Conservation (phyloP, 2,888 invertebrate species). For the Malachius bipustulatus region DNA sequence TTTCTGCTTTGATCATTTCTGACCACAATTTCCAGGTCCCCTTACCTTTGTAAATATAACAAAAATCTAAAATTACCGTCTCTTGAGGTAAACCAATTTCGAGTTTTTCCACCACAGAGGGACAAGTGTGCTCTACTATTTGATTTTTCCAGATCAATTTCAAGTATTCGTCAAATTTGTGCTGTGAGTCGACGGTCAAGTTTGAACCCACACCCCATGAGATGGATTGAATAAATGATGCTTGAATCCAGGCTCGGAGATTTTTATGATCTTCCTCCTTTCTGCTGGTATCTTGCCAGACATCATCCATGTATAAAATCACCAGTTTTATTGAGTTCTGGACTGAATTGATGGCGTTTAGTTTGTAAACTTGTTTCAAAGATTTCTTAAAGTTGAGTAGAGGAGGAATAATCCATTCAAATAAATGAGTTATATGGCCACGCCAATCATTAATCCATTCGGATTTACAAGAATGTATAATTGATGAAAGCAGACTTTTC, state of each 20-base stretch:
- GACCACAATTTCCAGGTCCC: constrained; percentile 49
- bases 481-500: constrained; percentile 41
- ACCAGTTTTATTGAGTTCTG: constrained; percentile 31
- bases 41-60: constrained; percentile 45
- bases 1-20: constrained; percentile 41
- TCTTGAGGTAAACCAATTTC: constrained; percentile 47
- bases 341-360: constrained; percentile 32
- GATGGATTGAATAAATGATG: constrained; percentile 42
- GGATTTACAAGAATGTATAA: constrained; percentile 29
- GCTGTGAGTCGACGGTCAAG: constrained; percentile 36
- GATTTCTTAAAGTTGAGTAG: constrained; percentile 42
- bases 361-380: constrained; percentile 33
- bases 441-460: constrained; percentile 22
- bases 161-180: constrained; percentile 34
- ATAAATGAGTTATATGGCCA: constrained; percentile 30
- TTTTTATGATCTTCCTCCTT: constrained; percentile 36
- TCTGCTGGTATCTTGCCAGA: constrained; percentile 22
- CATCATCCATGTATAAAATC: constrained; percentile 31
- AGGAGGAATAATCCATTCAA: constrained; percentile 47
- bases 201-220: constrained; percentile 72
- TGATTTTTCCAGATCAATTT: constrained; percentile 32
- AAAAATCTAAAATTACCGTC: constrained; percentile 44
- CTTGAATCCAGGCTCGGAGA: constrained; percentile 40
- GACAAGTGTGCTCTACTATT: constrained; percentile 37
- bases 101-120: constrained; percentile 40